phyloP scores from a whole-genome alignment of 2,113 vertebrate species.

The Tetrax tetrax region DNA sequence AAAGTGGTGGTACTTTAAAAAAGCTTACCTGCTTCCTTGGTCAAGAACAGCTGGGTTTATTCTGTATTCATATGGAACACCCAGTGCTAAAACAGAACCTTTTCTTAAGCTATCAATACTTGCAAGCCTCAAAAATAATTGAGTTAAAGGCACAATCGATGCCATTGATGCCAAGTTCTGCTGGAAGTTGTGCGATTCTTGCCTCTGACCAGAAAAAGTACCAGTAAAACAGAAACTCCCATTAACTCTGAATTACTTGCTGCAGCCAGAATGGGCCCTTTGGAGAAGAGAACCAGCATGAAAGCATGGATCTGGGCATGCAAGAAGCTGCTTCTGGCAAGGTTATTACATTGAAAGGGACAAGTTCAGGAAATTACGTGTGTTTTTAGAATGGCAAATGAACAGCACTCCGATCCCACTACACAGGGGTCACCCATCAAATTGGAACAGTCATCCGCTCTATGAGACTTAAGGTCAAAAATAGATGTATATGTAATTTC shows the following conservation, averaged over 20 bases:
- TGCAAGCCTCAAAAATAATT: conserved; percentile 14
- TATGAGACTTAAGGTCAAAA: not conserved
- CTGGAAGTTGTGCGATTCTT: not conserved
- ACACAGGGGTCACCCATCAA: not conserved
- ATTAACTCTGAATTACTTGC: not conserved
- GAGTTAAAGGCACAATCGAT: conserved; percentile 31
- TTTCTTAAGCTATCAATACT: not conserved
- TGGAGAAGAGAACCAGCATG: not conserved
- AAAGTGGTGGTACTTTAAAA: not conserved
- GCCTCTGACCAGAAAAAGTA: not conserved
- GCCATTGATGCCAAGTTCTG: not conserved
- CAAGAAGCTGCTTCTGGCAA: not conserved
- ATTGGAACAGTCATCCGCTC: not conserved
- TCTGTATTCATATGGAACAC: not conserved
- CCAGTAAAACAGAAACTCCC: not conserved
- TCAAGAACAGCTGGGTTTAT: not conserved
- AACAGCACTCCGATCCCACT: not conserved
- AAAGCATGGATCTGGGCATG: not conserved
- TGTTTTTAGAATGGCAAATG: not conserved
- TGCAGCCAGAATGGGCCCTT: not conserved
- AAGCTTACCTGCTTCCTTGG: not conserved
- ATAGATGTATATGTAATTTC: not conserved
- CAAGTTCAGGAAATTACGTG: not conserved
- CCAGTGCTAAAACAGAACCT: not conserved
- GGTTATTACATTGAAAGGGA: not conserved